Base-by-base conservation (phyloP, 2,797 vertebrate species). In the Meda fulgida region DNA sequence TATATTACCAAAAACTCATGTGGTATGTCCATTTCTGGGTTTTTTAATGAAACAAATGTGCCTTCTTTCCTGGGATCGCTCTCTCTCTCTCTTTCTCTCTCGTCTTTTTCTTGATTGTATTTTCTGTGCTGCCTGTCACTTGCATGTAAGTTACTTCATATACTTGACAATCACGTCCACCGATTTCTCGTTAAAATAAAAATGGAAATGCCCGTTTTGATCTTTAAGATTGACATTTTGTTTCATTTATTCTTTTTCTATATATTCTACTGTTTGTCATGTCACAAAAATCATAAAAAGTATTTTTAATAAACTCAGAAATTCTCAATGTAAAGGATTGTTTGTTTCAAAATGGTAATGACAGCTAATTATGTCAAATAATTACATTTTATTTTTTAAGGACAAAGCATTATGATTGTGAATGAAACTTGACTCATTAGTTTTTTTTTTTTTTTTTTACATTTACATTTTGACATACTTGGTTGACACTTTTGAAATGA, bases 101-200 rank as follows among this genome's bases (percentile, higher is more conserved):
- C 38, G 43, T 80, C n/a, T 19, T 78, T 75, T 75, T 34, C 72
- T 46, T 78, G 38, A 31, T 13, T 78, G 73, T 76, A 13, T 89
- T 43, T 78, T 80, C 18, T 86, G 48, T 88, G 48, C 83, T 85
- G 38, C 43, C 86, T 63, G 65, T 65, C 84, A 75, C 91, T 67
- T 89, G 88, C 92, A 87, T 90, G 89, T 78, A 26, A 85, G 26
- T 67, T 75, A 36, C 80, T 87, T 87, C 4, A 80, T 79, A 86
- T 81, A 85, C 71, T 63, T 80, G 91, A 93, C 91, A 91, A 92
- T 93, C 92, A 86, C 71, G 16, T 65, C 51, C 69, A 23, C 26
- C 8, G 43, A 38, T 46, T 51, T 87, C 80, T 73, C 79, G 63
- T 83, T 51, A 65, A 85, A 89, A 82, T 48, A 80, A 91, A 90